Conservation (phyloP, 2,113 vertebrate genomes). For the Athene noctua region DNA sequence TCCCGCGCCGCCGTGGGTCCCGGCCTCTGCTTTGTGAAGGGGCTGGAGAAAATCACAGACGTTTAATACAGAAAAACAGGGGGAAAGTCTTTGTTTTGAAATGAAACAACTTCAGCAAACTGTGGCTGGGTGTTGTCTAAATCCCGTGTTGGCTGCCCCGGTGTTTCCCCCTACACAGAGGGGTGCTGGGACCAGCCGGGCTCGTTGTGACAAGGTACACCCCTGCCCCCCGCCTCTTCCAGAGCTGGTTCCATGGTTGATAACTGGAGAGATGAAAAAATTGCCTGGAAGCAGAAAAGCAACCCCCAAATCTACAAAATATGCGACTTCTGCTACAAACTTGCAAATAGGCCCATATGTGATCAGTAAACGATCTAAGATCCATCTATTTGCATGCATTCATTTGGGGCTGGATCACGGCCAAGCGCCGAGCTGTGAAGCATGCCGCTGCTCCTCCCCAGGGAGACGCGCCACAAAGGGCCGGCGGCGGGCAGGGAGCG, state of each 20-base stretch:
- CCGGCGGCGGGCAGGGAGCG: neutral
- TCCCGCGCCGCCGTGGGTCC: rapidly evolving
- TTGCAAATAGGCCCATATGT: constrained; percentile 63
- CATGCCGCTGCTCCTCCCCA: neutral
- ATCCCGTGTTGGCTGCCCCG: rapidly evolving
- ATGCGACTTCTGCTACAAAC: constrained; percentile 45
- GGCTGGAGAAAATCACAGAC: neutral
- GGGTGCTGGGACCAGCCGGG: neutral
- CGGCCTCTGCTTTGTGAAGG: neutral
- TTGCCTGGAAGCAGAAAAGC: constrained; percentile 40
- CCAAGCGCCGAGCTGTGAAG: constrained; percentile 20
- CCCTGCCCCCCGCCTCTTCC: neutral
- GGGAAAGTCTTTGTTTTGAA: neutral
- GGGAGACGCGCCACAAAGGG: neutral
- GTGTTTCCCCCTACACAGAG: neutral
- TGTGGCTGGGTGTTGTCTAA: rapidly evolving
- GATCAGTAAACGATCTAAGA: constrained; percentile 47
- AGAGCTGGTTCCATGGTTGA: neutral
- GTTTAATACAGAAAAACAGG: neutral
- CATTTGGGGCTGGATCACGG: constrained; percentile 32
- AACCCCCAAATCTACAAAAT: constrained; percentile 31
- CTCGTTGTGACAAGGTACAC: rapidly evolving
- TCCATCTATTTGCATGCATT: constrained; percentile 47
- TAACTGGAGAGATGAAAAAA: neutral
- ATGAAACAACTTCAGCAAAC: neutral